phyloP scores from a whole-genome alignment of 1,140 invertebrate genomes.

The Hycleus phaleratus region DNA sequence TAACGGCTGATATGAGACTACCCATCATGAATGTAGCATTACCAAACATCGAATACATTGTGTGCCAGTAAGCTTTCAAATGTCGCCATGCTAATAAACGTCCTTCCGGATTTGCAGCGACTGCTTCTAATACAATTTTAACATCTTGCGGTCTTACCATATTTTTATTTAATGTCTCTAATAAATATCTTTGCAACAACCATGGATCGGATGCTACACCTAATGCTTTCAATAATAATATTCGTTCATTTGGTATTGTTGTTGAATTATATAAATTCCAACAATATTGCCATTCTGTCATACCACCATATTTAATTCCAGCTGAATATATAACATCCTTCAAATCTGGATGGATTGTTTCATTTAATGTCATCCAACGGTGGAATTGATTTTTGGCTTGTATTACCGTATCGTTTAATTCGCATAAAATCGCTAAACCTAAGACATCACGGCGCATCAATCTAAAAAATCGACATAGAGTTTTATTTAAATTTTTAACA shows the following conservation, averaged over 20 bases:
- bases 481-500: neutral
- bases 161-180: constrained; percentile 50
- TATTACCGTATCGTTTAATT: constrained; percentile 53
- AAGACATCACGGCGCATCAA: constrained; percentile 35
- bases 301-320: constrained; percentile 61
- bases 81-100: constrained; percentile 68
- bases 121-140: constrained; percentile 56
- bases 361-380: constrained; percentile 55
- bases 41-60: constrained; percentile 56
- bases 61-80: constrained; percentile 63
- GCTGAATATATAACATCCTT: constrained; percentile 66
- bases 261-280: constrained; percentile 63
- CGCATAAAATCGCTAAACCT: constrained; percentile 51
- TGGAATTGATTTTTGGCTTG: constrained; percentile 55
- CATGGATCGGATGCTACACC: constrained; percentile 62
- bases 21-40: constrained; percentile 62
- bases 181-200: constrained; percentile 63
- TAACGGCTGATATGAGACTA: constrained; percentile 58
- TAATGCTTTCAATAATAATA: constrained; percentile 60
- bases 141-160: constrained; percentile 64
- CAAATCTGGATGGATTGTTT: constrained; percentile 59
- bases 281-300: constrained; percentile 67
- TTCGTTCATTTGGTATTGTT: constrained; percentile 59
- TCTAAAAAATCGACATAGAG: constrained; percentile 21
- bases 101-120: constrained; percentile 65